Evolutionary conservation across 2,113 vertebrate genomes (phyloP).

Genomic region (Myrmophylax atrothorax): DNA sequence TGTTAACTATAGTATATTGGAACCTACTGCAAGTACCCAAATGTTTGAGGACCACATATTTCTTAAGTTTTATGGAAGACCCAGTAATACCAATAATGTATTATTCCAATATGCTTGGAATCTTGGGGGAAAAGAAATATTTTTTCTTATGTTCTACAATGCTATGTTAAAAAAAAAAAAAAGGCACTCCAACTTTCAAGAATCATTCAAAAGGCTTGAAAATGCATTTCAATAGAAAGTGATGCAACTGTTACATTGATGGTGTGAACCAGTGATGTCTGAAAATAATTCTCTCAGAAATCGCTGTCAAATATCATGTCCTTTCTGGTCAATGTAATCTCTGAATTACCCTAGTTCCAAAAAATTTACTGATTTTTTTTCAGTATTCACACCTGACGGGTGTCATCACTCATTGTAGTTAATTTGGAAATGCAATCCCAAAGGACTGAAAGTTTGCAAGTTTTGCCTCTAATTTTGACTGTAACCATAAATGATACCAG

Average conservation of each 20-base stretch:
- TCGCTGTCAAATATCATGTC: not conserved
- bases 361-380: not conserved
- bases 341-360: not conserved
- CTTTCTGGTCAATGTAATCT: not conserved
- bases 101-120: not conserved
- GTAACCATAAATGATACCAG: not conserved
- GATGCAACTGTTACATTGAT: not conserved
- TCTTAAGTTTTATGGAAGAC: not conserved
- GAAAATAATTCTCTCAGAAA: not conserved
- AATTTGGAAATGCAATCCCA: not conserved
- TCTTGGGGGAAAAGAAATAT: not conserved
- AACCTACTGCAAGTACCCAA: not conserved
- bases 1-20: not conserved
- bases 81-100: not conserved
- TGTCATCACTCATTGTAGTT: not conserved
- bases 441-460: not conserved
- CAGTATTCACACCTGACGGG: not conserved
- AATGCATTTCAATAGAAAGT: not conserved
- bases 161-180: not conserved
- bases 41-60: not conserved
- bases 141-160: not conserved
- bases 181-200: not conserved
- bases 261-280: not conserved
- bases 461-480: not conserved
- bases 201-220: not conserved